Percentiles rank a stretch among this genome's conserved stretches.
Conservation (phyloP, 2,888 invertebrate species). For the Cantharis nigra region DNA sequence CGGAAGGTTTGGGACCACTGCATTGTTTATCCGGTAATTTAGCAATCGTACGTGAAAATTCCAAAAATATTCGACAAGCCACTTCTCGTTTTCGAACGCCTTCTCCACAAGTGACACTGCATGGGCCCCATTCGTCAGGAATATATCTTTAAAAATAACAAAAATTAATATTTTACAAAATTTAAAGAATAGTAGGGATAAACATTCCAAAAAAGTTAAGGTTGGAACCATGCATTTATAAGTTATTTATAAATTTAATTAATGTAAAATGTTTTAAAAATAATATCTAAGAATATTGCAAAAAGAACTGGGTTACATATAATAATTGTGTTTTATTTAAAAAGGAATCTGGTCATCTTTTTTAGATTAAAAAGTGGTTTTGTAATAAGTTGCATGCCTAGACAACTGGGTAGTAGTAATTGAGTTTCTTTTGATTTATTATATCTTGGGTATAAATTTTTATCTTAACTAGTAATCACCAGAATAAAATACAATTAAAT, state of each 20-base stretch:
- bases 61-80: conserved; percentile 93
- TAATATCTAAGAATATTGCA: background rate
- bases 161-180: background rate
- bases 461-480: background rate
- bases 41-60: conserved; percentile 87
- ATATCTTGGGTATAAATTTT: background rate
- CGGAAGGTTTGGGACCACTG: conserved; percentile 80
- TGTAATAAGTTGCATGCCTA: background rate
- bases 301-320: background rate
- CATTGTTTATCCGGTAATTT: conserved; percentile 88
- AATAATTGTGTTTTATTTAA: background rate
- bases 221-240: background rate
- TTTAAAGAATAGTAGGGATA: background rate
- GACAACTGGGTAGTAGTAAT: background rate
- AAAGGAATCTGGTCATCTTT: background rate
- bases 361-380: background rate
- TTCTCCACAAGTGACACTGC: conserved; percentile 79
- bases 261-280: background rate
- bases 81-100: conserved; percentile 85
- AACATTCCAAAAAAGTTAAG: background rate
- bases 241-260: background rate
- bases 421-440: background rate
- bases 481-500: background rate
- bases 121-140: conserved; percentile 90
- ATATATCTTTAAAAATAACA: conserved; percentile 72